A percentile compares a stretch with the other conserved stretches of the same genome.
Conservation (phyloP, 2,113 vertebrate species). For the Notiomystis cincta region DNA sequence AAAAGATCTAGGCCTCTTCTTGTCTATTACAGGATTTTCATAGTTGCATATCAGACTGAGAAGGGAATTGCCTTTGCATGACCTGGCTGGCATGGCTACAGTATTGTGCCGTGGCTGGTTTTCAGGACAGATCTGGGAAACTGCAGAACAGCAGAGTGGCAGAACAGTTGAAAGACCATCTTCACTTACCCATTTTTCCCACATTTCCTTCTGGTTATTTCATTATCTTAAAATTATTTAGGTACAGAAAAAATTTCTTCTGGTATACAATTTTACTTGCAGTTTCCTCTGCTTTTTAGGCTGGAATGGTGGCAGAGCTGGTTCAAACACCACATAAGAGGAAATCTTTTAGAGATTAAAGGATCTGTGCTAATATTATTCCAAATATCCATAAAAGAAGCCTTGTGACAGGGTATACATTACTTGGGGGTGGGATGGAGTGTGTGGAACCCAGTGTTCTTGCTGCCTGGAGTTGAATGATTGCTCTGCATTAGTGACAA, state of each 20-base stretch:
- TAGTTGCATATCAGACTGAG: not conserved
- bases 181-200: too few relatives aligned
- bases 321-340: not conserved
- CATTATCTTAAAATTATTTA: not conserved
- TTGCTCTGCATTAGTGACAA: not conserved
- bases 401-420: not conserved
- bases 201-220: too few relatives aligned
- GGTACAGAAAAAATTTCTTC: not conserved
- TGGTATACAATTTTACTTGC: not conserved
- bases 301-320: not conserved
- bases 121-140: not conserved
- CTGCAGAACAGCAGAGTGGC: not conserved
- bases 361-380: not conserved
- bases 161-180: not conserved
- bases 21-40: not conserved
- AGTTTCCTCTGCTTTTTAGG: not conserved
- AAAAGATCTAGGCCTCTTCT: not conserved
- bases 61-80: not conserved
- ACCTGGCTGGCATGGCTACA: not conserved
- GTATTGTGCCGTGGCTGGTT: not conserved
- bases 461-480: not conserved
- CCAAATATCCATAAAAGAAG: not conserved
- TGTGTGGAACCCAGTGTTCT: not conserved
- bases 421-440: accelerated
- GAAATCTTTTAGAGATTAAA: not conserved